A percentile compares a stretch with the other conserved stretches of the same genome.
Conservation (phyloP, 2,888 invertebrate species). For the Bellardia bayeri region DNA sequence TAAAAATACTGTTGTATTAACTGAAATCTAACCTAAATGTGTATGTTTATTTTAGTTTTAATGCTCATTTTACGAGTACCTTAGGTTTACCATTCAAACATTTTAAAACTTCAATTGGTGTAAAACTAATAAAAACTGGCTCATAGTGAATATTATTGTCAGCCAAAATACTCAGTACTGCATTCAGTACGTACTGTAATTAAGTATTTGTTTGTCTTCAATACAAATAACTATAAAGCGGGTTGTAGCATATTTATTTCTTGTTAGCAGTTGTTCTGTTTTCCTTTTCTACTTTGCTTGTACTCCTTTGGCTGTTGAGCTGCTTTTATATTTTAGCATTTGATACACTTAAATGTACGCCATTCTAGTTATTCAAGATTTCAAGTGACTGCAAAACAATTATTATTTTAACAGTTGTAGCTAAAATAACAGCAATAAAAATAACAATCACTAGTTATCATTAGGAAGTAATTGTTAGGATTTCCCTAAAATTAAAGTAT, state of each 20-base stretch:
- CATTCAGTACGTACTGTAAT: neutral
- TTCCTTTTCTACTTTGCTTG: neutral
- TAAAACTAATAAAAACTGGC: neutral
- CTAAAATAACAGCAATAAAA: conserved; percentile 55
- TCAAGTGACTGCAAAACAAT: conserved; percentile 59
- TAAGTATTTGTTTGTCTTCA: conserved; percentile 1
- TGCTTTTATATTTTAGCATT: neutral
- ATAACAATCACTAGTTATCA: conserved; percentile 52
- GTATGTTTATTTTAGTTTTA: too few relatives aligned
- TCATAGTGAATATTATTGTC: too few relatives aligned
- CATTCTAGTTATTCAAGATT: conserved; percentile 53
- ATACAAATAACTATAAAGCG: neutral
- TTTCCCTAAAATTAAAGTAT: conserved; percentile 14
- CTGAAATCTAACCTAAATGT: too few relatives aligned
- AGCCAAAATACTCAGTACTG: neutral
- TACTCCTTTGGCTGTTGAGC: neutral
- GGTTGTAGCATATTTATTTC: conserved; percentile 1
- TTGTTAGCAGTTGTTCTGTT: conserved; percentile 8
- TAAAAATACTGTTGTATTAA: too few relatives aligned
- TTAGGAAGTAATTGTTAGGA: conserved; percentile 20
- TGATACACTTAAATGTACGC: conserved; percentile 36
- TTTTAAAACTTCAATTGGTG: neutral
- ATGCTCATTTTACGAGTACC: too few relatives aligned
- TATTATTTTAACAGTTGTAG: conserved; percentile 54
- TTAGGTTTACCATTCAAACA: too few relatives aligned